Evolutionary conservation across 2,797 vertebrate genomes (phyloP), one percentile per base, ranked within the genome.

Genomic region (Galaxias olidus): DNA sequence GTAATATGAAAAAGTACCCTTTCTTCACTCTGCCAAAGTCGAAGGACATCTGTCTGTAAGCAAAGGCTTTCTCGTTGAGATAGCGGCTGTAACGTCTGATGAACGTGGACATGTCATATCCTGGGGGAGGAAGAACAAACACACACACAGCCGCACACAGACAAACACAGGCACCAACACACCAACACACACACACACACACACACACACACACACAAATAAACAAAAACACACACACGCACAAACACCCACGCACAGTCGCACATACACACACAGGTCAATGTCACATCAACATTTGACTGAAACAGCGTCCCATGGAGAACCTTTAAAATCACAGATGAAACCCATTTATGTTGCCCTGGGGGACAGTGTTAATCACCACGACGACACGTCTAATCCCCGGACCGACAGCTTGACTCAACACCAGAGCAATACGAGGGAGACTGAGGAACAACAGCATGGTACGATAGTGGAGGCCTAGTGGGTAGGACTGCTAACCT

Each of bases 71-170:
- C 90, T 99, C 97, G 72, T 99, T 99, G 87, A 99, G 91, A 79
- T 99, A 99, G 85, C 96, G 96, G 87, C 97, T 96, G 86, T 99
- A 99, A 74, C 98, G 95, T 79, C 98, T 95, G 90, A 99, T 98
- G 81, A 99, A 99, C 14, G 96, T 98, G 67, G 98, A 99, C 96
- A 98, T 98, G 90, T 99, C 97, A 57, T 98, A 98, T 86, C 98
- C 98, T 99, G 84, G 66, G 82, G 89, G 73, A 52, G 57, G 79
- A 72, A 20, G 13, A 44, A 61, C 59, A 47, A 3, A 9, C 45
- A 47, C 45, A 47, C 45, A 47, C 45, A 47, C 45, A 8, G 3
- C 3, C 45, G 9, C 45, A 14, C 45, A 17, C 15, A 17, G 6
- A 14, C 45, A 14, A 3, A 47, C 51, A n/a, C n/a, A n/a, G n/a